Base-by-base conservation (phyloP, 2,888 invertebrate genomes). In the Ophion costatus region DNA sequence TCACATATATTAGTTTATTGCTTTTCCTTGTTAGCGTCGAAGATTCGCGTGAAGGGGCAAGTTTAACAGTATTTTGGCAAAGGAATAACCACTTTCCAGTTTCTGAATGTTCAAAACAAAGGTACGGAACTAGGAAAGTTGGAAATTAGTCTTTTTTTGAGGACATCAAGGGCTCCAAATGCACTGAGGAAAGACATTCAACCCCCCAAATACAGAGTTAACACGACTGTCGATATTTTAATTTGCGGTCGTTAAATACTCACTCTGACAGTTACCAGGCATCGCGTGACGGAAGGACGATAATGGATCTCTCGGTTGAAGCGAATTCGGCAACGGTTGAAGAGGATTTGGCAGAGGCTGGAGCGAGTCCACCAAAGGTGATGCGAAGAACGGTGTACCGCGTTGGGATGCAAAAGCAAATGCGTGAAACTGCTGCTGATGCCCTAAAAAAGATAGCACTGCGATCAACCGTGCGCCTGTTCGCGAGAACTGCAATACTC, bases 391-490 rank as follows among this genome's bases (percentile, higher is more conserved):
- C 56, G 92, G 91, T 61, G 92, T 91, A 14, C 93, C 93, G 20
- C 93, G 91, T 83, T 94, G 93, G 90, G 97, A 97, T 91, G 98
- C 98, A 94, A 98, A 98, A 73, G 95, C 95, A 89, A 95, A 95
- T 79, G 95, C 95, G 95, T 98, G 98, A 94, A 98, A 98, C 95
- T 98, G 98, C 95, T 98, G 98, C 95, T 98, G 98, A 95, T 98
- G 98, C 95, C 98, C 98, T 98, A 97, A 95, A 96, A 98, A 96
- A 94, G 97, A 97, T 94, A 97, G 95, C 97, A 97, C 97, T 97
- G 94, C 93, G 92, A 93, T 94, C 93, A 93, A 94, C 93, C 93
- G 92, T 93, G 93, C 92, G 92, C 93, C 93, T 94, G 96, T 94
- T 95, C 93, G 90, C 94, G 94, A 95, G 95, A 95, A 95, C 94